Base-by-base conservation (phyloP, 2,113 vertebrate species). In the Galeopterus variegatus region DNA sequence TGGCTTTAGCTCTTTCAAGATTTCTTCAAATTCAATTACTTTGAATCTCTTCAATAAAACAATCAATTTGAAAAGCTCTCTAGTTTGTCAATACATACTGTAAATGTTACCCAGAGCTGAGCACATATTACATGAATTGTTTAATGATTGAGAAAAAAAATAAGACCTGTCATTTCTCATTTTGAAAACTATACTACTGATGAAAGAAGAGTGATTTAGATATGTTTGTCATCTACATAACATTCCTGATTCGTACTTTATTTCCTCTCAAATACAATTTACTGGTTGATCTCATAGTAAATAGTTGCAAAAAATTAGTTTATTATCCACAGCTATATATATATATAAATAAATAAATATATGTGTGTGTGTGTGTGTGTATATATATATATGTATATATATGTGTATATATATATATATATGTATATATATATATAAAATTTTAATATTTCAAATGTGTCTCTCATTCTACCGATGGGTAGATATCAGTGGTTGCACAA, bases 381-480 rank as follows among this genome's bases (percentile, higher is more conserved):
- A 24, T 62, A 62, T 41, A 41, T 41, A 45, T 50, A 76, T 76
- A 28, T 83, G n/a, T 93, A 86, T 77, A 94, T 70, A 76, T 58
- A 84, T n/a, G n/a, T n/a, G n/a, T 50, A 26, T 33, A 26, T 62
- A 24, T 62, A 62, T 41, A 41, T 41, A 45, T 50, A 76, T 76
- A 28, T 83, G n/a, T 93, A 86, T 77, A 94, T 70, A 76, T 58
- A 84, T n/a, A n/a, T n/a, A n/a, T n/a, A n/a, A n/a, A n/a, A 85
- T 91, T 21, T 88, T 80, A 88, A 41, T 93, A 86, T 94, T 94
- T 18, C 77, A 87, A 94, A 83, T 65, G 2, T 70, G 33, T 91
- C 8, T 81, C 21, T 73, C 26, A 90, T 58, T 41, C 28, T 93
- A 97, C 56, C 28, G 18, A 88, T 88, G 50, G 19, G 24, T 67